These are phyloP conservation scores for Microplitis deprimator DNA, from an alignment of 2,888 invertebrate species.

Conservation along the genomic window DNA sequence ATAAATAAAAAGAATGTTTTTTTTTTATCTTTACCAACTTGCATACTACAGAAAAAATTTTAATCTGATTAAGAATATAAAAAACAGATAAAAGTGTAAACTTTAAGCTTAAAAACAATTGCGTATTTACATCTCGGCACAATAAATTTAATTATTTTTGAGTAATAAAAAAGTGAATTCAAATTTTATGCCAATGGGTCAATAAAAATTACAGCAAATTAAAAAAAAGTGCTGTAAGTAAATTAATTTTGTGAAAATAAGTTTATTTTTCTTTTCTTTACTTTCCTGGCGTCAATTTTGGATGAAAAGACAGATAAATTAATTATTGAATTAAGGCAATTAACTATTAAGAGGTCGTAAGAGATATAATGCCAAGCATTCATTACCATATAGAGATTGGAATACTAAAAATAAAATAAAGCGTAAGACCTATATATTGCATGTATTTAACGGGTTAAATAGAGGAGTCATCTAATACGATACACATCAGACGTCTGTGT, in stretches of 20 bases:
- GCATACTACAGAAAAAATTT: background rate
- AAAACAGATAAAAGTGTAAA: too few species aligned
- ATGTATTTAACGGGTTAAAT: background rate
- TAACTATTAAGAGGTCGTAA: conserved; percentile 18
- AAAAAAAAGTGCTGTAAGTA: background rate
- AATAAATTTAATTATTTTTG: too few species aligned
- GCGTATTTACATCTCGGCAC: too few species aligned
- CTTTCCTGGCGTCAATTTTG: background rate
- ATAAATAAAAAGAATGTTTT: background rate
- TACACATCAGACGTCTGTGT: conserved; percentile 14
- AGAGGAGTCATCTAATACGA: conserved; percentile 17
- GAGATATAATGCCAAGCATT: conserved; percentile 29
- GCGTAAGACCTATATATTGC: conserved; percentile 3
- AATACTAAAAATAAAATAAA: conserved; percentile 10
- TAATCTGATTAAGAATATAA: too few species aligned
- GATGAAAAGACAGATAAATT: conserved; percentile 16
- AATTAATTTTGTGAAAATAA: background rate
- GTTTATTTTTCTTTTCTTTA: background rate
- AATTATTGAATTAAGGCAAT: conserved; percentile 33
- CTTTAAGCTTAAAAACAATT: too few species aligned
- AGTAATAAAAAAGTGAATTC: too few species aligned
- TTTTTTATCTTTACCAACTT: background rate
- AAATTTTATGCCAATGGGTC: too few species aligned
- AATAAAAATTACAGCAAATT: too few species aligned
- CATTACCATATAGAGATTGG: conserved; percentile 20